Evolutionary conservation across 2,113 vertebrate species (phyloP).

Genomic region (Eidolon helvum): DNA sequence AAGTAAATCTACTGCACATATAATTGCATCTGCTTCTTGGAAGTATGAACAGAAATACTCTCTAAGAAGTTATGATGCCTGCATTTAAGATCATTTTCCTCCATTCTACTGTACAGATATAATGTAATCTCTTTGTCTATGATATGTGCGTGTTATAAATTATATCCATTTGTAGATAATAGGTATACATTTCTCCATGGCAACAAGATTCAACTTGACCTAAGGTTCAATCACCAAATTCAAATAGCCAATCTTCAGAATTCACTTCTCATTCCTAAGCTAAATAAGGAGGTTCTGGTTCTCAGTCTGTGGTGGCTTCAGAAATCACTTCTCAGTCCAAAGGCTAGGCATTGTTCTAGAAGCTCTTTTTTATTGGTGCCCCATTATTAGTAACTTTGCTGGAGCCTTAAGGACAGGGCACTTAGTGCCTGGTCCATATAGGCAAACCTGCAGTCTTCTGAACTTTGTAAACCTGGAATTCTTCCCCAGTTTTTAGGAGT

Average conservation of each 20-base stretch:
- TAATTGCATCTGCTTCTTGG: background rate
- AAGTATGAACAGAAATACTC: background rate
- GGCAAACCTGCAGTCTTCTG: background rate
- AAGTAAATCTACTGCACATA: background rate
- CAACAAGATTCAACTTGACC: background rate
- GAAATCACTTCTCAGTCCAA: background rate
- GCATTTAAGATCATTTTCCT: background rate
- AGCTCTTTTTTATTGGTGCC: background rate
- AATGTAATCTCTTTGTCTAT: background rate
- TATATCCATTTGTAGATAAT: background rate
- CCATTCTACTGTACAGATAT: background rate
- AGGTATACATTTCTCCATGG: background rate
- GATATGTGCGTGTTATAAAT: background rate
- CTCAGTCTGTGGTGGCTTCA: background rate
- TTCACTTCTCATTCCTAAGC: background rate
- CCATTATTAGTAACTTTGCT: background rate
- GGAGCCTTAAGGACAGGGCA: background rate
- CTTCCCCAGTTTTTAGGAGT: background rate
- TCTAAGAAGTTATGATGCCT: background rate
- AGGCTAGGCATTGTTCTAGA: background rate
- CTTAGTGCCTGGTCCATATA: background rate
- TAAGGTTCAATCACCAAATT: background rate
- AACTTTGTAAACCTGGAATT: background rate
- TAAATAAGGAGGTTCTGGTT: background rate
- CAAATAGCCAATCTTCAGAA: background rate